Evolutionary conservation across 2,888 invertebrate species (phyloP).

Genomic region (Dicyrtoma fusca): DNA sequence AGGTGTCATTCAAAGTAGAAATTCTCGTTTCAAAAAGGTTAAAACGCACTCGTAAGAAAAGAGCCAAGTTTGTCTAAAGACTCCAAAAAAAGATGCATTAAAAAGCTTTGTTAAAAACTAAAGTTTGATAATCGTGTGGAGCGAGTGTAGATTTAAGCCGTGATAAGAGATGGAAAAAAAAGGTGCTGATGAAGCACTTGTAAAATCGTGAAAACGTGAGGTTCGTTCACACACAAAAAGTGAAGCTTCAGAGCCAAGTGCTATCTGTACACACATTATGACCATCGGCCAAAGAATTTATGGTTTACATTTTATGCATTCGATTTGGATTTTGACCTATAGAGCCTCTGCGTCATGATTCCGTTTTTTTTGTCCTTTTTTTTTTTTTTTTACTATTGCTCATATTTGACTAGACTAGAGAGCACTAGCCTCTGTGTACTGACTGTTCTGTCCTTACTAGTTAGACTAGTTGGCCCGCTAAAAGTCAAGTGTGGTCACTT

Average conservation of each 20-base stretch:
- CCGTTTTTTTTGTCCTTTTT: neutral
- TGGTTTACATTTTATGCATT: slow-evolving; percentile 22
- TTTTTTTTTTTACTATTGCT: neutral
- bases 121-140: slow-evolving; percentile 15
- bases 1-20: too few relatives aligned
- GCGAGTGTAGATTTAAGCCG: slow-evolving; percentile 4
- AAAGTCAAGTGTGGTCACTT: too few relatives aligned
- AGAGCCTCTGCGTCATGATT: neutral
- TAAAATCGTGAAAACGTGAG: slow-evolving; percentile 34
- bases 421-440: too few relatives aligned
- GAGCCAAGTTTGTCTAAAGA: too few relatives aligned
- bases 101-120: neutral
- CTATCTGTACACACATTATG: neutral
- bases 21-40: too few relatives aligned
- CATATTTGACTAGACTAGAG: too few relatives aligned
- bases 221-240: neutral
- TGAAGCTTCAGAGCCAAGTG: too few relatives aligned
- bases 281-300: slow-evolving; percentile 9
- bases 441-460: too few relatives aligned
- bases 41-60: too few relatives aligned
- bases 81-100: neutral
- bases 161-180: slow-evolving; percentile 13
- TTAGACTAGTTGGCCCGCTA: too few relatives aligned
- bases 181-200: slow-evolving; percentile 27
- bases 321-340: slow-evolving; percentile 22